phyloP scores from a whole-genome alignment of 2,113 vertebrate genomes.

The Phasianus colchicus region DNA sequence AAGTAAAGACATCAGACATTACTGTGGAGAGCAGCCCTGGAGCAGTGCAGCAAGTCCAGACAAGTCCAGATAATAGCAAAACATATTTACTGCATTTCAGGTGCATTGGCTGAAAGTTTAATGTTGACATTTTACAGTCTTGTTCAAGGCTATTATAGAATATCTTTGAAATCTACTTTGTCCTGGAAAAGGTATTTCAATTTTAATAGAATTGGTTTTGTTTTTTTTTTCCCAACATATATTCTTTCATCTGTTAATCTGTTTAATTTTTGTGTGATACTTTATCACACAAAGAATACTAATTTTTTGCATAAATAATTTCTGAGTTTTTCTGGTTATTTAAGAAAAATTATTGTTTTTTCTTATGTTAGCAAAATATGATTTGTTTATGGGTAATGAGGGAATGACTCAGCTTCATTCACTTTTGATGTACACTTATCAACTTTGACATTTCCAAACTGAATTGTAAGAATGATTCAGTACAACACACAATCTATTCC shows the following conservation, averaged over 20 bases:
- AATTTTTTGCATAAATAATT: background rate
- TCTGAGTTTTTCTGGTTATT: background rate
- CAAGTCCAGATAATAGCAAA: conserved; percentile 13
- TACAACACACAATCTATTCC: background rate
- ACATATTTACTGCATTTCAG: conserved; percentile 15
- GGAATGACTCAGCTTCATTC: background rate
- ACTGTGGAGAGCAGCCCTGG: background rate
- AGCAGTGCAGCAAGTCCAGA: conserved; percentile 10
- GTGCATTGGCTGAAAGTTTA: background rate
- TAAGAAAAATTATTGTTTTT: background rate
- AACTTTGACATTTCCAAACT: background rate
- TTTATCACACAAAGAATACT: background rate
- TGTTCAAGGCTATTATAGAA: background rate
- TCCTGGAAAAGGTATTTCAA: background rate
- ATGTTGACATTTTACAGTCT: background rate
- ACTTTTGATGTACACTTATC: background rate
- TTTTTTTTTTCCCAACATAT: background rate
- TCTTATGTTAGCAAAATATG: background rate
- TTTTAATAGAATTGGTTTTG: background rate
- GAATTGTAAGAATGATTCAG: background rate
- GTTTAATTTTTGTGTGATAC: background rate
- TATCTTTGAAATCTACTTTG: background rate
- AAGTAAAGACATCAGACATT: background rate
- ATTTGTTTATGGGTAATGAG: background rate
- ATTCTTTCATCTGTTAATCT: background rate